These are phyloP conservation scores for Oxytorus armatus DNA, from an alignment of 2,888 invertebrate genomes.

Conservation along the genomic window DNA sequence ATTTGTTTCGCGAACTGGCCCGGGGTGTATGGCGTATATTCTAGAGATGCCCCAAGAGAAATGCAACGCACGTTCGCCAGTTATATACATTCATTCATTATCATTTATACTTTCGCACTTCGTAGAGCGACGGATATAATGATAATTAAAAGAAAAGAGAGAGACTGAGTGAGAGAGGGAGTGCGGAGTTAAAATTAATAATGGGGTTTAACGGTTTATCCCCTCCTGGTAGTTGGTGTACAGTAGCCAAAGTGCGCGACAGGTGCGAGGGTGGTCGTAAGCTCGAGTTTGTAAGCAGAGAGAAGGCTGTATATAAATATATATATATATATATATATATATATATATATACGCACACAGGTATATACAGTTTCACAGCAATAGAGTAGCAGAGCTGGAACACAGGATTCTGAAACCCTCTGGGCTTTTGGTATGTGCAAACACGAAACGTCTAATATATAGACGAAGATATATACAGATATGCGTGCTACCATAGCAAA, in stretches of 20 bases:
- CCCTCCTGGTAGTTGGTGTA: conserved; percentile 58
- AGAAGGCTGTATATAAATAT: conserved; percentile 11
- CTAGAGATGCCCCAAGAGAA: conserved; percentile 17
- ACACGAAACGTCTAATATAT: not conserved
- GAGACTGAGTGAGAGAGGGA: conserved; percentile 10
- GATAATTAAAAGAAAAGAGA: conserved; percentile 11
- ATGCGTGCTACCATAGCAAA: not conserved
- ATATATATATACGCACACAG: not conserved
- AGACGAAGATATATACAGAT: not conserved
- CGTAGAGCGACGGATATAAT: conserved; percentile 20
- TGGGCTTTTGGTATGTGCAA: conserved; percentile 11
- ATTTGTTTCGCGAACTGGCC: not conserved
- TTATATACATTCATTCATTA: conserved; percentile 8
- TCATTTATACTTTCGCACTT: conserved; percentile 10
- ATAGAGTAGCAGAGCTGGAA: conserved; percentile 20
- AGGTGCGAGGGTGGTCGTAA: conserved; percentile 63
- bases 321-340: conserved; percentile 1
- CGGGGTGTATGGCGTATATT: not conserved
- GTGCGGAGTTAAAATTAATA: conserved; percentile 69
- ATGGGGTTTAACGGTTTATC: conserved; percentile 70
- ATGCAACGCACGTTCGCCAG: not conserved
- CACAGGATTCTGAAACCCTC: conserved; percentile 33
- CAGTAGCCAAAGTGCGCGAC: conserved; percentile 67
- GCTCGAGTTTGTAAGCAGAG: conserved; percentile 17
- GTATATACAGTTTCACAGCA: not conserved